Base-by-base conservation (phyloP, 1,140 invertebrate species). In the Zelostemma sp. region DNA sequence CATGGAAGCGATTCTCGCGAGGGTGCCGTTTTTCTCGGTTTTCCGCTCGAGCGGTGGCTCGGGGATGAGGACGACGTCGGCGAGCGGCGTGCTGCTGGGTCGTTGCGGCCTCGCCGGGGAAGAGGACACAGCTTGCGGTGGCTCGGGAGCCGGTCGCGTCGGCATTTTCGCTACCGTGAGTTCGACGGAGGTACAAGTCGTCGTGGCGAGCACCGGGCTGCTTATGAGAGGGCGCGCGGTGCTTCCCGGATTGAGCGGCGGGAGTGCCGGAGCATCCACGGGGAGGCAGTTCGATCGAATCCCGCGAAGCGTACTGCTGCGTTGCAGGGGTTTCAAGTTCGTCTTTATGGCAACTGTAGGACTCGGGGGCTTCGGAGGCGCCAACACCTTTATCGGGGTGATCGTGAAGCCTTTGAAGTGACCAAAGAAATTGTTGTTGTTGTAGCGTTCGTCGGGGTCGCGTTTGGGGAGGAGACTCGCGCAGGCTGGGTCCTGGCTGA, bases 321-420 rank as follows among this genome's bases (percentile, higher is more conserved):
- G 72, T 12, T 74, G 74, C 6, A 73, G 28, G 0, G 73, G 57
- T 47, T 67, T 75, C 18, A 81, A 67, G 51, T 83, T 79, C 1
- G 81, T 80, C 55, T 86, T 87, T 16, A 86, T 81, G 0, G 81
- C 74, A 1, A 84, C 80, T 9, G 80, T 83, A 5, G 81, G 79
- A 0, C 84, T 81, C 51, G 86, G 85, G 0, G 80, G 68, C 18
- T 85, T 82, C 61, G 49, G 82, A 15, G 85, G 71, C 5, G 85
- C 76, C 18, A 80, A 71, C 15, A 75, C 74, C 73, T 88, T 89
- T 0, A 93, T 84, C 0, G 93, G 92, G 0, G 89, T 89, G 18
- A 94, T 87, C 1, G 90, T 91, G 79, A 94, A 95, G 0, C 93
- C 93, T 84, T 94, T 94, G 82, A 94, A 95, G 62, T 94, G 91